Conservation (phyloP, 2,113 vertebrate species). For the Zosterops japonicus region DNA sequence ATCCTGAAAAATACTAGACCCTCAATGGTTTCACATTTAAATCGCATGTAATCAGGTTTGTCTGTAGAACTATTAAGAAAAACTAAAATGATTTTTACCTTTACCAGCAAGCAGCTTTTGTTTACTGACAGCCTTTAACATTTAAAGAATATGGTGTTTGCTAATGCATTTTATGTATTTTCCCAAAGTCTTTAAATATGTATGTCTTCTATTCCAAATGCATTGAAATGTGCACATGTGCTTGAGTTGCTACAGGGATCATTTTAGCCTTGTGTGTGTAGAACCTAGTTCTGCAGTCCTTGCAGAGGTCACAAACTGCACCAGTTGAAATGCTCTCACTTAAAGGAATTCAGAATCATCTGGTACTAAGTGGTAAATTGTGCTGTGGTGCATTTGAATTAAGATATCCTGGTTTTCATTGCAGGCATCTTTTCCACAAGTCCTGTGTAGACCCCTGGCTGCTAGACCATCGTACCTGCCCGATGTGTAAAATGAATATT, state of each 20-base stretch:
- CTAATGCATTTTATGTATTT: background rate
- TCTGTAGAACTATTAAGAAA: background rate
- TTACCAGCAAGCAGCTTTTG: background rate
- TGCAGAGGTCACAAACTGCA: background rate
- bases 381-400: background rate
- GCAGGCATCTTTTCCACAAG: slow-evolving; percentile 97
- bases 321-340: background rate
- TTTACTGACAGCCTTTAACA: background rate
- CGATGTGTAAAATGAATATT: slow-evolving; percentile 99
- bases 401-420: slow-evolving; percentile 65
- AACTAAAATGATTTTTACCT: background rate
- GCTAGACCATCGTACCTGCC: slow-evolving; percentile 95
- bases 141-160: background rate
- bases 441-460: slow-evolving; percentile 98
- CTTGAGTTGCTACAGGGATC: background rate
- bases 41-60: background rate
- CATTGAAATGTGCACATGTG: background rate
- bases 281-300: background rate
- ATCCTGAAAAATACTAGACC: background rate
- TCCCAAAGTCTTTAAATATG: background rate
- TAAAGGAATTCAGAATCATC: background rate
- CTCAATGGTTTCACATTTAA: background rate
- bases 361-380: background rate
- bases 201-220: background rate
- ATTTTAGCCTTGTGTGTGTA: background rate